phyloP scores from a whole-genome alignment of 2,113 vertebrate species.

The Nibea albiflora region DNA sequence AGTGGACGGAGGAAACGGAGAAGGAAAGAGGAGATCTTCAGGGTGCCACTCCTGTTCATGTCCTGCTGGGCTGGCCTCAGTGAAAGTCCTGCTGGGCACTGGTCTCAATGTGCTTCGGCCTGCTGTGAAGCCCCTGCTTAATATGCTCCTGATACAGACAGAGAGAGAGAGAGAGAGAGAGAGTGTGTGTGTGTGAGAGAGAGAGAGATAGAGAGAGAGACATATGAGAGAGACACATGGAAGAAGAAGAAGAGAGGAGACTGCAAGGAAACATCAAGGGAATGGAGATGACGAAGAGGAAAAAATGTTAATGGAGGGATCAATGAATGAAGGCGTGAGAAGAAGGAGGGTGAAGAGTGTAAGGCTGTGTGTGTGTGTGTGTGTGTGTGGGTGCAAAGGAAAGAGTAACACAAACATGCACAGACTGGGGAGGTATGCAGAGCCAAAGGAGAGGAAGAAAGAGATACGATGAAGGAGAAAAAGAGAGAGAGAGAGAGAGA shows the following conservation, averaged over 20 bases:
- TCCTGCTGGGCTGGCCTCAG: conserved; percentile 50
- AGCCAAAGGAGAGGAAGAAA: conserved; percentile 49
- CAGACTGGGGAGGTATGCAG: conserved; percentile 19
- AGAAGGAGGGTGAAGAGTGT: conserved; percentile 19
- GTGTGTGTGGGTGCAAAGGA: conserved; percentile 28
- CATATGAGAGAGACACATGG: not conserved
- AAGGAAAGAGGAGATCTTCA: conserved; percentile 19
- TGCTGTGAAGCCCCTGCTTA: conserved; percentile 63
- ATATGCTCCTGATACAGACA: conserved; percentile 60
- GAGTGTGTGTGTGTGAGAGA: too few relatives aligned
- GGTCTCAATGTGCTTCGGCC: conserved; percentile 65
- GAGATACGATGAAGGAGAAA: conserved; percentile 51
- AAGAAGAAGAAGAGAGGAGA: conserved; percentile 14
- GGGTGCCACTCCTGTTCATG: conserved; percentile 40
- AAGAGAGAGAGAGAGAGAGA: conserved; percentile 25
- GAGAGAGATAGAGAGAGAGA: not conserved
- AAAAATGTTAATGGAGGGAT: conserved; percentile 27
- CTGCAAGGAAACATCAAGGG: conserved; percentile 36
- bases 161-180: too few relatives aligned
- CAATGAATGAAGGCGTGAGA: conserved; percentile 20
- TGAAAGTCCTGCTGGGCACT: conserved; percentile 43
- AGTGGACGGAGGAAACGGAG: conserved; percentile 16
- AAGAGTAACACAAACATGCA: conserved; percentile 40
- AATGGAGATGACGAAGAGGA: conserved; percentile 15
- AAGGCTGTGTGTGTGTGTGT: conserved; percentile 18